Evolutionary conservation across 2,888 invertebrate genomes (phyloP), one percentile per base, ranked within the genome.

Genomic region (Dorcus parallelipipedus): DNA sequence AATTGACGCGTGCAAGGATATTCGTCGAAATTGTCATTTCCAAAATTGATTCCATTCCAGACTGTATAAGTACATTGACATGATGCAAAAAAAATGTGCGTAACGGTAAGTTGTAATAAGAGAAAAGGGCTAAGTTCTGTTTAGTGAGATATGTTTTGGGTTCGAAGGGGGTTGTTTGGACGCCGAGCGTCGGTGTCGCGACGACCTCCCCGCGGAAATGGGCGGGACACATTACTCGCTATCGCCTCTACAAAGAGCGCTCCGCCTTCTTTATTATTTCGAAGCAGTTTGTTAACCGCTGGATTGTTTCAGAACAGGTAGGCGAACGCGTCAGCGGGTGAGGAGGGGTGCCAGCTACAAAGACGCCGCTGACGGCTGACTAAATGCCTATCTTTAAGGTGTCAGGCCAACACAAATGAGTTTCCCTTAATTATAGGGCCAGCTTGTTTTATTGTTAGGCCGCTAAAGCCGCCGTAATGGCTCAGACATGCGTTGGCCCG

Each of bases 351-450:
- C 71, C 70, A 72, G 68, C 68, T 69, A 74, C 76, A 78, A 78
- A 77, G 77, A 74, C 73, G 76, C 78, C 78, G 78, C 78, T 78
- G 76, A 78, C 77, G 78, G 76, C 77, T 78, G 78, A 77, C 78
- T 78, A 78, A 78, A 78, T 78, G 78, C 78, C 78, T 76, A 78
- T 78, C 78, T 77, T 78, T 78, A 78, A 78, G 76, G 78, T 78
- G 78, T 78, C 78, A 77, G 77, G 74, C 75, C 73, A 75, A 72
- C 77, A 76, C 78, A 78, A 78, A 78, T 78, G 78, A 78, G 78
- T 78, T 78, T 78, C 74, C 78, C 76, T 78, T 78, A 78, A 78
- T 78, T 78, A 78, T 74, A 77, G 78, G 78, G 74, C 77, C 77
- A 76, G 71, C 73, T 71, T 70, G 74, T 76, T 77, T 76, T 73